Evolutionary conservation across 2,888 invertebrate species (phyloP).

Genomic region (Heliconius cydno): DNA sequence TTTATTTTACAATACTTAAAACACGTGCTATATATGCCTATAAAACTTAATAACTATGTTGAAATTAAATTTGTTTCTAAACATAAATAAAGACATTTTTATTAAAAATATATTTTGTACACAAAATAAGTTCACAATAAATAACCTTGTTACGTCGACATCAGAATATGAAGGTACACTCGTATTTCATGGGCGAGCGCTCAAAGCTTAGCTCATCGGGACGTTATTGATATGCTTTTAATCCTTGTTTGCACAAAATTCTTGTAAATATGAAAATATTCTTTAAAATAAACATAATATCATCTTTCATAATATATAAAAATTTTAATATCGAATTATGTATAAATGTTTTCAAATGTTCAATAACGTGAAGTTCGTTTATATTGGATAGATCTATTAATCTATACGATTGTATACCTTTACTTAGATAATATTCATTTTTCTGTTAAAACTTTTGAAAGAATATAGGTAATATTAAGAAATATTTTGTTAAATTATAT

Average conservation of each 20-base stretch:
- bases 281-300: conserved; percentile 17
- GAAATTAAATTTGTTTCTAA: neutral
- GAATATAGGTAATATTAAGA: too few species aligned
- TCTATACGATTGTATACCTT: too few species aligned
- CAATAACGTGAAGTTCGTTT: neutral
- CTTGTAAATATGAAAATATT: conserved; percentile 35
- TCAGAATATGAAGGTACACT: conserved; percentile 29
- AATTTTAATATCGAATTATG: conserved; percentile 8
- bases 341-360: neutral
- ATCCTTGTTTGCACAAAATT: conserved; percentile 54
- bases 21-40: too few species aligned
- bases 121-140: conserved; percentile 24
- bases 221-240: conserved; percentile 59
- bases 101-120: conserved; percentile 11
- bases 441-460: too few species aligned
- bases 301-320: neutral
- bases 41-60: neutral
- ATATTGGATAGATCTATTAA: neutral
- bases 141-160: conserved; percentile 27
- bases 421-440: too few species aligned
- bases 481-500: too few species aligned
- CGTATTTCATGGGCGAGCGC: conserved; percentile 53
- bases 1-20: too few species aligned
- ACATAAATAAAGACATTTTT: neutral
- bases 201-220: conserved; percentile 53